Percentiles rank a stretch among this genome's conserved stretches.
Evolutionary conservation across 1,140 invertebrate species (phyloP).

Genomic region (Anastatus disparis): DNA sequence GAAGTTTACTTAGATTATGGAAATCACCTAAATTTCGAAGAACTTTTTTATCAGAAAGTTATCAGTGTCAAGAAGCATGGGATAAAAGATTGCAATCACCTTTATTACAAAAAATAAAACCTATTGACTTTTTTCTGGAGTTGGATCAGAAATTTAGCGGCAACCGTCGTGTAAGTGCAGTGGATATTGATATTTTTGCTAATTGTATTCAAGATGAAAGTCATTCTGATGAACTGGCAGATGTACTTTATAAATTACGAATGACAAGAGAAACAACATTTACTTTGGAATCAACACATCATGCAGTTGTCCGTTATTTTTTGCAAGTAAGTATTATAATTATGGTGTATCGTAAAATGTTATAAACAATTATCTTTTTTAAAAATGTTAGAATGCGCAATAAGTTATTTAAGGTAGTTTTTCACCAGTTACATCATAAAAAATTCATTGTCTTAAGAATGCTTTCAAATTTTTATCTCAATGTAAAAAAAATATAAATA

Average conservation of each 20-base stretch:
- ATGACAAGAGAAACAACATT: constrained; percentile 75
- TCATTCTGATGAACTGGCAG: constrained; percentile 74
- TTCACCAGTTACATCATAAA: too few species aligned
- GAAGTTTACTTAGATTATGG: constrained; percentile 19
- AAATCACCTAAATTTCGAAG: constrained; percentile 40
- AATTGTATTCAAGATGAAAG: constrained; percentile 69
- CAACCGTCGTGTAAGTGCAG: constrained; percentile 70
- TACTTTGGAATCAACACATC: constrained; percentile 81
- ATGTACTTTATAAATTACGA: constrained; percentile 77
- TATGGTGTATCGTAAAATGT: neutral
- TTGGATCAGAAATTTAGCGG: constrained; percentile 71
- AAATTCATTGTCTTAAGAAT: too few species aligned
- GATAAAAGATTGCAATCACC: constrained; percentile 70
- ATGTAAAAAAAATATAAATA: too few species aligned
- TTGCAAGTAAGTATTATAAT: constrained; percentile 66
- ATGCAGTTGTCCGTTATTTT: constrained; percentile 80
- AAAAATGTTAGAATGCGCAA: too few species aligned
- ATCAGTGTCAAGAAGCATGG: constrained; percentile 76
- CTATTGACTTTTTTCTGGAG: constrained; percentile 72
- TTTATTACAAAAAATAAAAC: constrained; percentile 72
- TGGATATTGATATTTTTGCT: constrained; percentile 81
- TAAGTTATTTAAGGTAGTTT: too few species aligned
- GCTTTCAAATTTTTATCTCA: too few species aligned
- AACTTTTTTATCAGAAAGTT: constrained; percentile 74
- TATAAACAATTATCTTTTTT: too few species aligned